Conservation (phyloP, 2,797 vertebrate genomes). For the Megalops cyprinoides region DNA sequence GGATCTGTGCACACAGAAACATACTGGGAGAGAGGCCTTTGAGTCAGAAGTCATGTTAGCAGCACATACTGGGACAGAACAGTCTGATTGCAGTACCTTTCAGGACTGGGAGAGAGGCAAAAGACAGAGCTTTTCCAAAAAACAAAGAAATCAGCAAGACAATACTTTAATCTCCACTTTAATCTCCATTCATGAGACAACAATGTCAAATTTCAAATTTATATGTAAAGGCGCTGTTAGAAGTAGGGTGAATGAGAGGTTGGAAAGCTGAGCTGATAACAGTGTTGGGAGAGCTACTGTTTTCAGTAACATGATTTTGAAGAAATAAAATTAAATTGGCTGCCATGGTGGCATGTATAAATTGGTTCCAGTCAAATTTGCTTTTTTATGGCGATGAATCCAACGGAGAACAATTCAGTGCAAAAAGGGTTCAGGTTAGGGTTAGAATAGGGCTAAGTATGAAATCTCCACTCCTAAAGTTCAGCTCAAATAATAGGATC, state of each 20-base stretch:
- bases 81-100: neutral
- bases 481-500: too few relatives aligned
- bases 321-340: neutral
- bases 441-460: too few relatives aligned
- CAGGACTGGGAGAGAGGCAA: neutral
- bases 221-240: neutral
- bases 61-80: neutral
- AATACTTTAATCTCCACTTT: conserved; percentile 2
- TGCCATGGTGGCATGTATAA: neutral
- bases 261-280: neutral
- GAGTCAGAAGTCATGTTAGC: neutral
- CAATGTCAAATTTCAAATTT: neutral
- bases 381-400: neutral
- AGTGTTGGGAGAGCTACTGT: neutral
- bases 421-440: neutral
- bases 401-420: neutral
- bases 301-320: conserved; percentile 2
- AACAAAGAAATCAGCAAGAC: neutral
- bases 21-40: neutral
- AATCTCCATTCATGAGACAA: neutral
- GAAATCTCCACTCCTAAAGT: too few relatives aligned
- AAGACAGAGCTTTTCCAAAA: too few relatives aligned
- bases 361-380: neutral
- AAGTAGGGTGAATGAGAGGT: neutral
- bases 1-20: neutral